Conservation (phyloP, 2,113 vertebrate genomes). For the Bufo gargarizans region DNA sequence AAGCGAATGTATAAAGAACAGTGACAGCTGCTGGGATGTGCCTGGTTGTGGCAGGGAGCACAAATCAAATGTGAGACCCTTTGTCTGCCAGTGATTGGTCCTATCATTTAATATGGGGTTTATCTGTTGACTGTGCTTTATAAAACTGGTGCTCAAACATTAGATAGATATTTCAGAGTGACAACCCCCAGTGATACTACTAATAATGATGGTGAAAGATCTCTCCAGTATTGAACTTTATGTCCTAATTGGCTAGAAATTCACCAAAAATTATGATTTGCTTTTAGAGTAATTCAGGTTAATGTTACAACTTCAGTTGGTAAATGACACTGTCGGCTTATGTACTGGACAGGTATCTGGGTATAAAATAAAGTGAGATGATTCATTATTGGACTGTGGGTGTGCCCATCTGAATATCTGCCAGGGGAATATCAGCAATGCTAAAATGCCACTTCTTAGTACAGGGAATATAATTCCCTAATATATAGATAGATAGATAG, state of each 20-base stretch:
- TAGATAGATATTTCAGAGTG: neutral
- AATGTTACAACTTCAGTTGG: neutral
- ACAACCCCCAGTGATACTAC: neutral
- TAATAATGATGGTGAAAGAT: neutral
- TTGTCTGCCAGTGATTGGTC: slow-evolving; percentile 13
- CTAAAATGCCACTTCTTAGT: neutral
- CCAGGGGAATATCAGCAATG: neutral
- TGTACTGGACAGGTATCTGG: slow-evolving; percentile 3
- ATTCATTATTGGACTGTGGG: neutral
- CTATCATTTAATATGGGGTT: neutral
- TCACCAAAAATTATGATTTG: neutral
- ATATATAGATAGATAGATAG: neutral
- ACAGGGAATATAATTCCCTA: neutral
- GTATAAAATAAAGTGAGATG: neutral
- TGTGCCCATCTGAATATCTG: neutral
- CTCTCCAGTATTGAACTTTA: no score
- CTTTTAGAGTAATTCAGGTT: neutral
- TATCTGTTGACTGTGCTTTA: neutral
- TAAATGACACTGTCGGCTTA: neutral
- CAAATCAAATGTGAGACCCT: slow-evolving; percentile 12
- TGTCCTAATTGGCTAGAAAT: neutral
- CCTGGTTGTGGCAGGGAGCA: neutral
- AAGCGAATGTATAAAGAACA: slow-evolving; percentile 46
- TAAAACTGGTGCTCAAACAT: neutral
- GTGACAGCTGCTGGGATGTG: slow-evolving; percentile 41